Base-by-base conservation (phyloP, 1,140 invertebrate genomes). In the Mycetomoellerius zeteki region DNA sequence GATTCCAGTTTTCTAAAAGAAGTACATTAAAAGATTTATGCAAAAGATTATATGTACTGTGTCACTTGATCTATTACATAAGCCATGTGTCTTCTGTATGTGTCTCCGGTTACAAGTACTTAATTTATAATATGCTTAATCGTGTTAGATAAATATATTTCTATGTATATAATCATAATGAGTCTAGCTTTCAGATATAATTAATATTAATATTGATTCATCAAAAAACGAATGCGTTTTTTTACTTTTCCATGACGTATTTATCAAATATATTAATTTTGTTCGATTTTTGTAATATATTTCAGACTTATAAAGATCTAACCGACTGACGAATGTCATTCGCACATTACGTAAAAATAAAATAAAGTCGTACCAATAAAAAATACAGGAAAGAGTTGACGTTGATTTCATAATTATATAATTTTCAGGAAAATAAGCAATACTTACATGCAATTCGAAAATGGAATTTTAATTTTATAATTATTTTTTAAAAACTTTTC, bases 161-260 rank as follows among this genome's bases (percentile, higher is more conserved):
- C 8, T n/a, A 43, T 14, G 19, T 58, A 19, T 80, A 78, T 33
- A 78, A 65, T 24, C 19, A 33, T 75, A 43, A 78, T 30, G 10
- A 8, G 6, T 54, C 4, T 58, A 37, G 1, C 56, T 71, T 33
- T 14, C 24, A 2, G 37, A 58, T 16, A 8, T 82, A 8, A 58
- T 58, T 82, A 8, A 58, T 58, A 82, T 82, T 47, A 4, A 33
- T 33, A n/a, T n/a, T n/a, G 78, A 58, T 81, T 69, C 52, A 27
- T 12, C 14, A n/a, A 58, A 2, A 37, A 47, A 27, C 2, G 2
- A 0, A 56, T 56, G 24, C 6, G 5, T 72, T 21, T 19, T 43
- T 67, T 72, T 56, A 67, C 54, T 7, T 27, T 21, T 73, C 7
- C 10, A 12, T 3, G 0, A 14, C 3, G 1, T 33, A 16, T 81